Conservation (phyloP, 2,797 vertebrate genomes). For the Streptopelia turtur region DNA sequence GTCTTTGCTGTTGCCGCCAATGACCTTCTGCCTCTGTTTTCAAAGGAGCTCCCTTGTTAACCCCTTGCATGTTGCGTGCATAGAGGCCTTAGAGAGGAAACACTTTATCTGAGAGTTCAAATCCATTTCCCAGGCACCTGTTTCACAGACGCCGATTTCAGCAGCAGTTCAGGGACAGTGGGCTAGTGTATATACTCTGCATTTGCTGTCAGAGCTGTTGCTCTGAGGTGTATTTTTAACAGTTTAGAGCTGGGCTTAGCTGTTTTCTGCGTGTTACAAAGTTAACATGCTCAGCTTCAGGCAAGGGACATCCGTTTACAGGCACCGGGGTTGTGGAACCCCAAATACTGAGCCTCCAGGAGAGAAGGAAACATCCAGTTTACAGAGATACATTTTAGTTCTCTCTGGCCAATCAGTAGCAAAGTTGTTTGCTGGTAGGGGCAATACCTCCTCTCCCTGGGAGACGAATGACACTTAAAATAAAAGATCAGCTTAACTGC, state of each 20-base stretch:
- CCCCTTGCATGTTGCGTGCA: slow-evolving; percentile 71
- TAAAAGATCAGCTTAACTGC: slow-evolving; percentile 56
- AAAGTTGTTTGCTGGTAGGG: not conserved
- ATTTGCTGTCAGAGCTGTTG: not conserved
- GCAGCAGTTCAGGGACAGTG: not conserved
- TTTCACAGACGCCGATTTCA: slow-evolving; percentile 27
- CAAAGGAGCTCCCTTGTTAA: slow-evolving; percentile 80
- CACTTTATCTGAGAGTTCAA: slow-evolving; percentile 53
- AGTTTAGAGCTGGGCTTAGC: not conserved
- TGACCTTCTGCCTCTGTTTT: slow-evolving; percentile 83
- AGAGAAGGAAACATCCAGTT: slow-evolving; percentile 69
- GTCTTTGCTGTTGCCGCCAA: slow-evolving; percentile 81
- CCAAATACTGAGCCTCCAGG: slow-evolving; percentile 48
- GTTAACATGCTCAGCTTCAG: slow-evolving; percentile 55
- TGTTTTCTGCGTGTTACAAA: slow-evolving; percentile 23
- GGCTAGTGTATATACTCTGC: not conserved
- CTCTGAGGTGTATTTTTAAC: not conserved
- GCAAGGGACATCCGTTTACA: slow-evolving; percentile 50
- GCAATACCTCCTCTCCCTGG: slow-evolving; percentile 34
- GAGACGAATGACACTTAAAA: slow-evolving; percentile 53
- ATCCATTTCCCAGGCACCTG: slow-evolving; percentile 28
- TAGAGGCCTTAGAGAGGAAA: slow-evolving; percentile 64
- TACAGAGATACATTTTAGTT: slow-evolving; percentile 59
- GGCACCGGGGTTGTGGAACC: slow-evolving; percentile 56
- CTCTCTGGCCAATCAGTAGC: slow-evolving; percentile 46